Conservation (phyloP, 2,888 invertebrate genomes). For the Hirtodrosophila confusa region DNA sequence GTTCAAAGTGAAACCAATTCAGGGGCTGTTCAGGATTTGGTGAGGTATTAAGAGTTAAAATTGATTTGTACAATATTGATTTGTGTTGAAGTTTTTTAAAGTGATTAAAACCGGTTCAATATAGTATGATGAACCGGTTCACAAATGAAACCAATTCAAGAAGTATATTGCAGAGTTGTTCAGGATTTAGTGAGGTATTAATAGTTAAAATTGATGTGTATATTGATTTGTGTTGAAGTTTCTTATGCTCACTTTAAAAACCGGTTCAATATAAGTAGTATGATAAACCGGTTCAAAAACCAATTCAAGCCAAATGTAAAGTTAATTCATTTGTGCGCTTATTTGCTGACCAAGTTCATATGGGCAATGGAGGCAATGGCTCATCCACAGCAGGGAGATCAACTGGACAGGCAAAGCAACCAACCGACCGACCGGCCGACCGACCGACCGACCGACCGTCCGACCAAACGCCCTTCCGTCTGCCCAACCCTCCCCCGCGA, state of each 20-base stretch:
- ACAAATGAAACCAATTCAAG: constrained; percentile 1
- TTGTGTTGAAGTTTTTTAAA: no score
- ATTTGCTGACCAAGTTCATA: constrained; percentile 13
- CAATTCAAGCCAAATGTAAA: constrained; percentile 3
- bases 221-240: no score
- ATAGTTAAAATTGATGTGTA: no score
- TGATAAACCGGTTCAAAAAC: no score
- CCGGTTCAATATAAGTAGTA: no score
- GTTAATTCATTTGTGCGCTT: constrained; percentile 15
- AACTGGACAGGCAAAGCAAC: neutral
- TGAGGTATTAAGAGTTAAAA: no score
- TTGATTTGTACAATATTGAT: no score
- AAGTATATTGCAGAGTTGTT: no score
- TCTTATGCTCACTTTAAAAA: no score
- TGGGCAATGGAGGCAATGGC: constrained; percentile 15
- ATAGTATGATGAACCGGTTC: constrained; percentile 3
- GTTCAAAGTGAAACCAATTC: neutral
- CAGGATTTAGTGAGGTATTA: no score
- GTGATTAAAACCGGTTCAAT: constrained; percentile 3
- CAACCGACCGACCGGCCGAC: no score
- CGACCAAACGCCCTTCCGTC: constrained; percentile 2
- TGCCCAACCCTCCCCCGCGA: constrained; percentile 36
- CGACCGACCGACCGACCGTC: constrained; percentile 6
- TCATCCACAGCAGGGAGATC: constrained; percentile 5
- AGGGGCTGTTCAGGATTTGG: no score